Evolutionary conservation across 2,888 invertebrate species (phyloP), one percentile per base, ranked within the genome.

Genomic region (Macaria liturata): DNA sequence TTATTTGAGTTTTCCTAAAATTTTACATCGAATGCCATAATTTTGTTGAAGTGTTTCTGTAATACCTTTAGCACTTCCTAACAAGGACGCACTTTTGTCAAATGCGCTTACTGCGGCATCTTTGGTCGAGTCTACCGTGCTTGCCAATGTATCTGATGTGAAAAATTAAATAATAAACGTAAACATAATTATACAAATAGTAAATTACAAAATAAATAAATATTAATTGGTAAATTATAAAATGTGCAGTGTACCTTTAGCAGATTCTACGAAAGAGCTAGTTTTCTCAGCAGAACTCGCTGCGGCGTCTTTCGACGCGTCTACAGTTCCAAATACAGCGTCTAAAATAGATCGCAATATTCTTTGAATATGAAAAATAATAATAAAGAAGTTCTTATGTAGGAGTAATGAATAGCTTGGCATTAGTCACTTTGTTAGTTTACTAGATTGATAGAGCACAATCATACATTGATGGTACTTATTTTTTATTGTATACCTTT

Each of bases 221-320:
- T n/a, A 46, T 34, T 39, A 20, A 46, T 9, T 0, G 3, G 4
- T 2, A 20, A 20, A 20, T 20, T 20, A 37, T 6, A 37, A 37
- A 37, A 37, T 37, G 34, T 37, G 34, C 3, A 37, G 7, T 40
- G 53, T 78, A 84, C 81, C 83, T 82, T 80, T 80, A 49, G 78
- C 78, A 46, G 70, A 37, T 7, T 72, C 79, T 59, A 80, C 68
- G 32, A 81, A 67, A 32, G 74, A 63, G 7, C 72, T 58, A 42
- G 81, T 73, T 65, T 79, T 84, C 34, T 82, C 83, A 57, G 75
- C 72, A 3, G 80, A 82, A 5, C 79, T 71, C 4, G 81, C 70
- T 4, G 81, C 76, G 9, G 77, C 75, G 64, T 75, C 81, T 68
- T 84, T 87, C n/a, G 84, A 83, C 3, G 73, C 74, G 50, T 86